phyloP scores from a whole-genome alignment of 2,888 invertebrate genomes.

The Palloptera scutellata region DNA sequence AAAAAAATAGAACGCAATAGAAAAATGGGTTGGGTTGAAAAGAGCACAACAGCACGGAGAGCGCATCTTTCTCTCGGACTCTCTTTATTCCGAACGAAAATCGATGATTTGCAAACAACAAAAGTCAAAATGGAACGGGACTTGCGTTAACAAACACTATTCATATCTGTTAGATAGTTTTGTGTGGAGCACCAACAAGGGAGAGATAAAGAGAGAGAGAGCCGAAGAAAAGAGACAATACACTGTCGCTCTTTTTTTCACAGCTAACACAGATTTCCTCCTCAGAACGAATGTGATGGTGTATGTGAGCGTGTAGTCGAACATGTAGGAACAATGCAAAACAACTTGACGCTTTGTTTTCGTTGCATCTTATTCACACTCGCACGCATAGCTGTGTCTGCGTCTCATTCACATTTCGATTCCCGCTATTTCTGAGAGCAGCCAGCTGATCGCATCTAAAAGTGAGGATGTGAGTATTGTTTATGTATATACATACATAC shows the following conservation, averaged over 20 bases:
- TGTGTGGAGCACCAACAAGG: background rate
- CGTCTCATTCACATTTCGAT: background rate
- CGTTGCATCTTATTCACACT: constrained; percentile 12
- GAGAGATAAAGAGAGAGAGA: constrained; percentile 19
- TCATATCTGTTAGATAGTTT: too few species aligned
- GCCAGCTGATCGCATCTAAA: too few species aligned
- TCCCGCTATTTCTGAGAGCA: too few species aligned
- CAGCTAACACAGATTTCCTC: background rate
- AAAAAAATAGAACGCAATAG: constrained; percentile 31
- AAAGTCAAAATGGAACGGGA: too few species aligned
- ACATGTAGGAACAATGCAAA: background rate
- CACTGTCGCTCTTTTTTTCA: too few species aligned
- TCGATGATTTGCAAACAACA: constrained; percentile 10
- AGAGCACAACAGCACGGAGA: constrained; percentile 5
- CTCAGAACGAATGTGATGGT: background rate
- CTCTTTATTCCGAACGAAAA: constrained; percentile 5
- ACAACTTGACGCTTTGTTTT: constrained; percentile 29
- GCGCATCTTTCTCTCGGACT: background rate
- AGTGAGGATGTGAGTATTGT: too few species aligned
- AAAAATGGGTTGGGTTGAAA: constrained; percentile 35
- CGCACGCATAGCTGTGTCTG: background rate
- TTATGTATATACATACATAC: too few species aligned
- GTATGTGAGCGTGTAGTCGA: background rate
- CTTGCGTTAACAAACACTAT: too few species aligned
- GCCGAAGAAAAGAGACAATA: background rate